Evolutionary conservation across 2,888 invertebrate genomes (phyloP), one percentile per base, ranked within the genome.

Genomic region (Charanyca ferruginea): DNA sequence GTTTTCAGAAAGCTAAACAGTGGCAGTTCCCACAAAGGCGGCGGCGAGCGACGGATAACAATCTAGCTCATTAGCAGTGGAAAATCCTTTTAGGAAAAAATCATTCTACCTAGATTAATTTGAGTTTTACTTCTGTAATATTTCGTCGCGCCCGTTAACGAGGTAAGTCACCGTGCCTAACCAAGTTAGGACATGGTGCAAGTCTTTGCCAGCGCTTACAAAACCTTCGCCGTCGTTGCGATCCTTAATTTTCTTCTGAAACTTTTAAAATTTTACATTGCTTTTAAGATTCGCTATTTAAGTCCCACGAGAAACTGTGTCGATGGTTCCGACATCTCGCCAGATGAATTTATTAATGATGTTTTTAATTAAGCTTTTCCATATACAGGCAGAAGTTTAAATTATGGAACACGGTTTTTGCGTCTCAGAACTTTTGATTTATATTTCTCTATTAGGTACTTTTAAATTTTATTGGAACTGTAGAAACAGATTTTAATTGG

Each of bases 211-310:
- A 77, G 80, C 83, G 86, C 90, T 91, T 89, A 89, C 83, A 86
- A 83, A 87, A 84, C 83, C 79, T 79, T 32, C 25, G 6, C 83
- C 85, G 86, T 51, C 84, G 84, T 81, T 78, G 77, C 83, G 82
- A 85, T 85, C 86, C 90, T 92, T 93, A 93, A 94, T 93, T 93
- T 94, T 91, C 91, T 91, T 92, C 91, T 85, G 83, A 91, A 93
- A 91, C 91, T 93, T 89, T 92, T 92, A 91, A 91, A 94, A 93
- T 90, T 91, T 91, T 90, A 84, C 89, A 90, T 88, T 88, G 88
- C 89, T 88, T 90, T 91, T 87, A 90, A 91, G 87, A 90, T 89
- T 90, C 81, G 83, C 81, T 80, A 84, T 84, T 84, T 77, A 78
- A 83, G 66, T 83, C 89, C 87, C 86, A 77, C 76, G 79, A 83